A percentile compares a stretch with the other conserved stretches of the same genome.
These are phyloP conservation scores for Loriculus beryllinus DNA, from an alignment of 2,797 vertebrate species.

Conservation along the genomic window DNA sequence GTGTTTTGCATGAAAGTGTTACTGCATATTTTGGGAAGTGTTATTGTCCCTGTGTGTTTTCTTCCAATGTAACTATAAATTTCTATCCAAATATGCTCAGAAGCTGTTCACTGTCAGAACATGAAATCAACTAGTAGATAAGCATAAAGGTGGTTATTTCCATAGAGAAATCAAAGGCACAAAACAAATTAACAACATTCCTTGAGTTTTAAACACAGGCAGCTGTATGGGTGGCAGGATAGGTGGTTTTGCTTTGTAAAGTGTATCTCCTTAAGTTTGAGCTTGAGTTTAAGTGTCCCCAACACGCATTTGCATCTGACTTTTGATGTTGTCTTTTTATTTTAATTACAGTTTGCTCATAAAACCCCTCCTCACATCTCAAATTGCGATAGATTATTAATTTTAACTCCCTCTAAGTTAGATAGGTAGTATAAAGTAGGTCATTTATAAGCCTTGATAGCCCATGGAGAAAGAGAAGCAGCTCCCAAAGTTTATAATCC, in stretches of 20 bases:
- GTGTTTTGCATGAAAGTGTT: conserved; percentile 38
- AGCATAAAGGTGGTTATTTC: conserved; percentile 57
- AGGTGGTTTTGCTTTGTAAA: conserved; percentile 11
- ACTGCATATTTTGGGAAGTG: conserved; percentile 30
- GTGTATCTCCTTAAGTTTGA: not conserved
- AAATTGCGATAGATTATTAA: not conserved
- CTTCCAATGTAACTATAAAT: conserved; percentile 42
- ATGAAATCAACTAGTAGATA: conserved; percentile 44
- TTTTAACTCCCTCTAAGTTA: not conserved
- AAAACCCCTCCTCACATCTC: not conserved
- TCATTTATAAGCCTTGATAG: not conserved
- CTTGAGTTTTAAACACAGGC: conserved; percentile 40
- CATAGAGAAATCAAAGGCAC: conserved; percentile 52
- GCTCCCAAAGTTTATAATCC: not conserved
- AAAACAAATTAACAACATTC: conserved; percentile 49
- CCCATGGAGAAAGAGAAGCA: not conserved
- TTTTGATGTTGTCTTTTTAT: not conserved
- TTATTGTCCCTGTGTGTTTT: conserved; percentile 50
- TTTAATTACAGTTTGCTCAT: not conserved
- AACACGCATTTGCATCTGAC: not conserved
- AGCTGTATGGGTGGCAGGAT: conserved; percentile 48
- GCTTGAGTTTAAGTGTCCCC: conserved; percentile 14
- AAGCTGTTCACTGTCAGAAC: conserved; percentile 54
- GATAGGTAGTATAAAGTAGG: not conserved
- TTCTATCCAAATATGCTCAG: conserved; percentile 42